Evolutionary conservation across 2,888 invertebrate species (phyloP), one percentile per base, ranked within the genome.

Genomic region (Ashinkailepas kermadecensis): DNA sequence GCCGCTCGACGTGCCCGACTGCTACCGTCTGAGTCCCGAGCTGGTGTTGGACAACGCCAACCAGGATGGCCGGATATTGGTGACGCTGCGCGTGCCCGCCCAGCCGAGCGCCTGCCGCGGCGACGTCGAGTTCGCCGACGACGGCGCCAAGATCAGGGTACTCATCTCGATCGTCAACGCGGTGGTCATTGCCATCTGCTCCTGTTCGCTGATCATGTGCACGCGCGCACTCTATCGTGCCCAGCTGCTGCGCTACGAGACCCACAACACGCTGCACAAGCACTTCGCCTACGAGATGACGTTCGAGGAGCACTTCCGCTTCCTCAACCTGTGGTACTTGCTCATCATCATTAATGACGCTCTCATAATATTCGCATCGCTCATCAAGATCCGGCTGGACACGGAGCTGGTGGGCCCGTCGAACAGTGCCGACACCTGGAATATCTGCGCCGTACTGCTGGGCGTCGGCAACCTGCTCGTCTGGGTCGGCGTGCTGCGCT

Each of bases 331-430:
- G 84, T 99, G 99, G 98, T 94, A 99, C 87, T 93, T 98, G 25
- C 95, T 97, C 93, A 99, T 99, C 78, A 94, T 98, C 81, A 91
- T 95, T 80, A 99, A 99, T 87, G 99, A 99, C 88, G 88, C 96
- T 10, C 89, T 98, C 9, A 95, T 99, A 23, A 93, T 98, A n/a
- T 89, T 95, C 86, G 99, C 99, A n/a, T 97, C 98, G 0, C 91
- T 94, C 0, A 91, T 97, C 84, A 99, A 99, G 86, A 79, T 79
- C 59, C 79, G 25, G 59, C 58, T 79, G 79, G 79, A 79, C 23
- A 79, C n/a, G 15, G 23, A 23, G 13, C 12, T 10, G 7, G 21
- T 59, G n/a, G n/a, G 25, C 12, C 0, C 39, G 9, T 21, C 58
- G 18, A 15, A n/a, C 4, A 39, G 54, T 8, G 57, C 25, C 21